Percentiles rank a stretch among this genome's conserved stretches.
Evolutionary conservation across 2,888 invertebrate species (phyloP).

Genomic region (Agrotis puta): DNA sequence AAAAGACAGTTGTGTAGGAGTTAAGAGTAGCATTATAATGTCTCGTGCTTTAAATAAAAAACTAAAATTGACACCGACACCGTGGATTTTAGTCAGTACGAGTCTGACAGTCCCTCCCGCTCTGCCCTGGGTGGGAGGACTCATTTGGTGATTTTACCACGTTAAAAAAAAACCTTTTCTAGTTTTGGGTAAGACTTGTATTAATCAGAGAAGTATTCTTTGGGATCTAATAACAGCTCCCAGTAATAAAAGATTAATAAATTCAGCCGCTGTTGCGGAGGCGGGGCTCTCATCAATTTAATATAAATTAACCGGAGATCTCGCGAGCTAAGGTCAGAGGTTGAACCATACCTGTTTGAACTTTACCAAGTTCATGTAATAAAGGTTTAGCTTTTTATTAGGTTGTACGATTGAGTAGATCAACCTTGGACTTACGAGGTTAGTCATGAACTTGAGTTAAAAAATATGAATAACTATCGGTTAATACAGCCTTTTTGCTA

Average conservation of each 20-base stretch:
- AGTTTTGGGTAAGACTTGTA: neutral
- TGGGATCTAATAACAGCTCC: neutral
- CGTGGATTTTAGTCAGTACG: too few species aligned
- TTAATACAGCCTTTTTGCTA: too few species aligned
- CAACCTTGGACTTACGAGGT: neutral
- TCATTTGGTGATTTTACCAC: too few species aligned
- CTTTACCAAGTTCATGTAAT: conserved; percentile 13
- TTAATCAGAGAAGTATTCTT: neutral
- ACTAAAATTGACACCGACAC: too few species aligned
- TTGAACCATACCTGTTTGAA: conserved; percentile 17
- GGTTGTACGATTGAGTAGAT: neutral
- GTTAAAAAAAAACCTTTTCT: too few species aligned
- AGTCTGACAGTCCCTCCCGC: too few species aligned
- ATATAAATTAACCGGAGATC: conserved; percentile 28
- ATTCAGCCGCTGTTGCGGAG: conserved; percentile 3
- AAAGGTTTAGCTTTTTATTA: conserved; percentile 14
- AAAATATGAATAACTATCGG: too few species aligned
- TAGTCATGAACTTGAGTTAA: neutral
- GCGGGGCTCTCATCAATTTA: conserved; percentile 8
- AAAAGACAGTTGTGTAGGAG: too few species aligned
- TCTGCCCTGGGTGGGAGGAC: too few species aligned
- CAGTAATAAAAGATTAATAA: conserved; percentile 11
- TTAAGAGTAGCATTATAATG: too few species aligned
- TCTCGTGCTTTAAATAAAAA: too few species aligned
- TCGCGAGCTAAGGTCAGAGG: conserved; percentile 14